phyloP scores from a whole-genome alignment of 2,113 vertebrate species.

The Semnopithecus entellus region DNA sequence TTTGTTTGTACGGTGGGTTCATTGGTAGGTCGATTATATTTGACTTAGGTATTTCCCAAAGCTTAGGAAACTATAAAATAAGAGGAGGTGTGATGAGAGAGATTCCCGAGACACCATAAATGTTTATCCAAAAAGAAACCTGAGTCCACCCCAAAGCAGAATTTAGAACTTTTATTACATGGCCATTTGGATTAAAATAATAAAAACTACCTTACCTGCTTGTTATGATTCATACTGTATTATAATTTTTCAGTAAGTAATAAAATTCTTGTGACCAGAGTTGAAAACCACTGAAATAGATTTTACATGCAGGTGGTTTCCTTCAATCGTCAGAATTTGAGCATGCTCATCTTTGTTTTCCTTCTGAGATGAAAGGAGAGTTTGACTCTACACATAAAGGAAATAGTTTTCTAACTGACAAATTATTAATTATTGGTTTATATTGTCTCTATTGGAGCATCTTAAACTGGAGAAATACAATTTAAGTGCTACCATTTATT shows the following conservation, averaged over 20 bases:
- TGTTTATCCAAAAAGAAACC: not conserved
- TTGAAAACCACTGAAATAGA: not conserved
- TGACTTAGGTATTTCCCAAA: not conserved
- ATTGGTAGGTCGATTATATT: not conserved
- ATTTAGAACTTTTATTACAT: not conserved
- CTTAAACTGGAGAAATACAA: not conserved
- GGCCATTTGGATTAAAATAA: not conserved
- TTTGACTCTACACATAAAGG: not conserved
- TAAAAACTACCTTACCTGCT: not conserved
- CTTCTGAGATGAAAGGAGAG: not conserved
- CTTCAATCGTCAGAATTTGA: not conserved
- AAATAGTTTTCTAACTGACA: conserved; percentile 10
- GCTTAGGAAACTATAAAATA: not conserved
- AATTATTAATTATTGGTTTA: conserved; percentile 61
- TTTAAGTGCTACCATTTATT: not conserved
- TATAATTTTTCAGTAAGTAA: conserved; percentile 8
- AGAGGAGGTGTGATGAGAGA: not conserved
- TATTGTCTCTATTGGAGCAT: not conserved
- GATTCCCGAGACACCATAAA: not conserved
- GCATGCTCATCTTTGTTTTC: not conserved
- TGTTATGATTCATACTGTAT: conserved; percentile 25
- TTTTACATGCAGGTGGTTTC: not conserved
- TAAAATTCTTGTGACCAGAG: not conserved
- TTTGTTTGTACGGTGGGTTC: not conserved
- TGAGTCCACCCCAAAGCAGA: not conserved